Evolutionary conservation across 2,797 vertebrate genomes (phyloP), one percentile per base, ranked within the genome.

Genomic region (Semaprochilodus insignis): DNA sequence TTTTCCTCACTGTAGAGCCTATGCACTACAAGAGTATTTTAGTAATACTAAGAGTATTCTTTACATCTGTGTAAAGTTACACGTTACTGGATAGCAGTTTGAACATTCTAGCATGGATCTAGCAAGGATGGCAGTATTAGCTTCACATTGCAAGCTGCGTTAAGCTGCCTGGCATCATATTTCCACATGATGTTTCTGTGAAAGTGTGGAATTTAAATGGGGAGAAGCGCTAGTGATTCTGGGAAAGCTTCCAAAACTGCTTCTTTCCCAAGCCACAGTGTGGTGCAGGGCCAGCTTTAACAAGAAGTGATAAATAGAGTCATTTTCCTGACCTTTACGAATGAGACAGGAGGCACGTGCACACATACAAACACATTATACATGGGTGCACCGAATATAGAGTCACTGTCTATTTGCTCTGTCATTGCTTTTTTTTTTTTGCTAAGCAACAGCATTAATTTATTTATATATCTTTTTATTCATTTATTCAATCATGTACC

Each of bases 221-320:
- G 55, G 44, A 72, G 76, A 76, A 48, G 31, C 66, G 52, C 81
- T 62, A 34, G 51, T 25, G 57, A 48, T 70, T 81, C 81, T 77
- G 78, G 83, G 82, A 80, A 78, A 48, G 10, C 60, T 44, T 82
- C 86, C 84, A 83, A 67, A 55, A 31, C 13, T 71, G 60, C 54
- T 73, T 72, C 34, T 71, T 52, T 80, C 71, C 55, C 78, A 72
- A 65, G 27, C 48, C 3, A 4, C 66, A 60, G 57, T 76, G 69
- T 62, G 34, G 72, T 57, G 65, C 48, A 36, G 60, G 10, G 63
- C 7, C 13, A 80, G 54, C 72, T 67, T 78, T 17, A 63, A 78
- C 27, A 69, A 77, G 40, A 69, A 36, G 52, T 59, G 23, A 36
- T 77, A 54, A 81, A 81, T 10, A 8, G 44, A 79, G 36, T 23